phyloP scores from a whole-genome alignment of 2,113 vertebrate genomes.

The Mesembrinibis cayennensis region DNA sequence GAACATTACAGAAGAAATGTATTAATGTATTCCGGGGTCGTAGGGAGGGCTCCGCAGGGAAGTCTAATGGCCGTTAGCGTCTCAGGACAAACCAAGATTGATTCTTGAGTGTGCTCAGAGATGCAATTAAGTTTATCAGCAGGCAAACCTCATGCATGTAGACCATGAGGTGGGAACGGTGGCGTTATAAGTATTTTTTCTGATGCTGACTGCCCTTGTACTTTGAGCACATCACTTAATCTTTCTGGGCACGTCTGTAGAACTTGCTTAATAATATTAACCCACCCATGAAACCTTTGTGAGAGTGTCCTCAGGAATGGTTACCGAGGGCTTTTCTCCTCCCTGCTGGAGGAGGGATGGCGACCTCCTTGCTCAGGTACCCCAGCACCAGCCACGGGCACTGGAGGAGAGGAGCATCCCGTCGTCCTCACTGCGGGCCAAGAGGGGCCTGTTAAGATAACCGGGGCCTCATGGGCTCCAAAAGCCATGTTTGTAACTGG shows the following conservation, averaged over 20 bases:
- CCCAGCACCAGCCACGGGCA: neutral
- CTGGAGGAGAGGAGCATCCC: neutral
- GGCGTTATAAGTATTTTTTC: neutral
- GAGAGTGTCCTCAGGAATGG: neutral
- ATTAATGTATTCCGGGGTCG: conserved; percentile 22
- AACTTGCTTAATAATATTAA: neutral
- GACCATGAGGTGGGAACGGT: neutral
- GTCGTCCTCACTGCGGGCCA: accelerated
- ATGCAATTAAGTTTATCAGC: conserved; percentile 40
- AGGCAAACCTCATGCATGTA: neutral
- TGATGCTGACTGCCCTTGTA: neutral
- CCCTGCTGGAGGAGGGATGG: neutral
- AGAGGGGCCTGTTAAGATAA: neutral
- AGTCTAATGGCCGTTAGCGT: conserved; percentile 31
- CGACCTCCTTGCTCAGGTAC: neutral
- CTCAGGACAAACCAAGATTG: conserved; percentile 42
- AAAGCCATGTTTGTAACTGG: neutral
- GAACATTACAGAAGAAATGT: conserved; percentile 53
- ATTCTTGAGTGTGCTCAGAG: conserved; percentile 7
- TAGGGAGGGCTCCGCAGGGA: neutral
- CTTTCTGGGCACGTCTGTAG: neutral
- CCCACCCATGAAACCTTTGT: neutral
- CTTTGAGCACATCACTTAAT: neutral
- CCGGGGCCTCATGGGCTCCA: neutral
- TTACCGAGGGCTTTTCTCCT: neutral